Percentiles rank a stretch among this genome's conserved stretches.
Conservation (phyloP, 2,888 invertebrate species). For the Amiota minor region DNA sequence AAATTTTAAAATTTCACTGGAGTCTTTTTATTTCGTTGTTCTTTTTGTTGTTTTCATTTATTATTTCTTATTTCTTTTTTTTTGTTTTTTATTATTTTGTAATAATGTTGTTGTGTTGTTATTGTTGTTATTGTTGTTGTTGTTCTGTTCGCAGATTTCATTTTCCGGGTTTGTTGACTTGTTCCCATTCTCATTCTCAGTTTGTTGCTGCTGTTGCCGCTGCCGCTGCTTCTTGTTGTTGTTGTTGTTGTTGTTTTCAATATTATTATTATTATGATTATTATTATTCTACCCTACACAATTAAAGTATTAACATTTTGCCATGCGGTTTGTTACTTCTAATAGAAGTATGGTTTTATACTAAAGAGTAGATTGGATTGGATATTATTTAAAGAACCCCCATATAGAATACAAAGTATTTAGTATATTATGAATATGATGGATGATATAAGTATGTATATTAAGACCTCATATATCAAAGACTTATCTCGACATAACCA, state of each 20-base stretch:
- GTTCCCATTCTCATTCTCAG: slow-evolving; percentile 27
- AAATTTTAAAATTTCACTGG: background rate
- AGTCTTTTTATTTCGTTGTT: background rate
- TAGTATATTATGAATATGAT: no score
- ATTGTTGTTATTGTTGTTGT: slow-evolving; percentile 45
- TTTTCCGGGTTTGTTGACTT: slow-evolving; percentile 69
- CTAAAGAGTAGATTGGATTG: no score
- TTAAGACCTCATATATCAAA: no score
- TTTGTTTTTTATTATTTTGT: background rate
- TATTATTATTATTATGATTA: background rate
- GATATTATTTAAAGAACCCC: no score
- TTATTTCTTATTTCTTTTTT: background rate
- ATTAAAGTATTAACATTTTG: no score
- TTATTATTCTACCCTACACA: no score
- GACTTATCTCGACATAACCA: no score
- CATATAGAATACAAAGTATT: no score
- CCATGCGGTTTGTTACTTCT: no score
- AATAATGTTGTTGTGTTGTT: background rate
- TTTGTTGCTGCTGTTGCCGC: slow-evolving; percentile 5
- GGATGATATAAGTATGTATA: no score
- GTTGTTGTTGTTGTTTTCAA: slow-evolving; percentile 41
- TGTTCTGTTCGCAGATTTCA: slow-evolving; percentile 52
- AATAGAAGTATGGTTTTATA: no score
- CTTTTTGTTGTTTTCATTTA: background rate
- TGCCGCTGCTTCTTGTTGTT: slow-evolving; percentile 36